phyloP scores from a whole-genome alignment of 2,888 invertebrate species.

The Empis stercorea region DNA sequence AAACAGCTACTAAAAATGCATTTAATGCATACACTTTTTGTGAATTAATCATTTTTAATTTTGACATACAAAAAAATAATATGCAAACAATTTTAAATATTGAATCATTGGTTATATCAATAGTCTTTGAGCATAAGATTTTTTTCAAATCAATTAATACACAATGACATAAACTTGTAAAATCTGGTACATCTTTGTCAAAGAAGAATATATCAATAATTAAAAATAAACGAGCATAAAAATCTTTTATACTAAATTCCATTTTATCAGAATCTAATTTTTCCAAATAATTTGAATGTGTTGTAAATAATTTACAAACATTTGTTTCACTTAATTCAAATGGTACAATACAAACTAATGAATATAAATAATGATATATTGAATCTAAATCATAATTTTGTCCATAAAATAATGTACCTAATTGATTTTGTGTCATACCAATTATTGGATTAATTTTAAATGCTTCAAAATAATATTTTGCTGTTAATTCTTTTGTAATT shows the following conservation, averaged over 20 bases:
- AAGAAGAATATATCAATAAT: conserved; percentile 39
- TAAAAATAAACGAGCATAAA: conserved; percentile 40
- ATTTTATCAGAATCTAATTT: conserved; percentile 36
- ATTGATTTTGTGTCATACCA: conserved; percentile 90
- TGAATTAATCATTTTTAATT: conserved; percentile 60
- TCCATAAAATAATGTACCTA: conserved; percentile 74
- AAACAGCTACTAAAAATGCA: conserved; percentile 72
- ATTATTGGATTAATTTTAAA: conserved; percentile 60
- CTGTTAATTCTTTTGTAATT: conserved; percentile 38
- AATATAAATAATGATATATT: conserved; percentile 79
- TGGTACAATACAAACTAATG: conserved; percentile 58
- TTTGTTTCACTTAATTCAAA: conserved; percentile 89
- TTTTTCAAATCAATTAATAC: conserved; percentile 61
- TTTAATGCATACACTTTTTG: conserved; percentile 68
- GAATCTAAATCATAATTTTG: conserved; percentile 77
- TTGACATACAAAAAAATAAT: conserved; percentile 66
- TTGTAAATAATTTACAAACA: conserved; percentile 57
- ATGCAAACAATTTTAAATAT: conserved; percentile 74
- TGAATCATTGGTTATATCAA: conserved; percentile 46
- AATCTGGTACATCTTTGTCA: conserved; percentile 45
- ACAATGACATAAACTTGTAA: conserved; percentile 53
- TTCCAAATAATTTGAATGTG: conserved; percentile 50
- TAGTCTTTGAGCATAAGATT: conserved; percentile 50
- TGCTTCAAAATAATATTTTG: conserved; percentile 77
- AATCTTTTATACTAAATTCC: conserved; percentile 37